Evolutionary conservation across 2,113 vertebrate species (phyloP).

Genomic region (human): GRCh38 chr4:116356001-116356500

Average conservation of each 20-base stretch:
- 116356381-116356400: too few species aligned
- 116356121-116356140: neutral
- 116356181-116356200: neutral
- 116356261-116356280: neutral
- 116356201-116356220: neutral
- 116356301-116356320: neutral
- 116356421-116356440: neutral
- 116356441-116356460: neutral
- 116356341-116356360: neutral
- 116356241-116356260: neutral
- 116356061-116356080: neutral
- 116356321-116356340: neutral
- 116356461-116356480: neutral
- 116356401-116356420: neutral
- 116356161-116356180: neutral
- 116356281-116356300: neutral
- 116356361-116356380: neutral
- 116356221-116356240: too few species aligned
- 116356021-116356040: neutral
- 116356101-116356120: neutral
- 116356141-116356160: neutral
- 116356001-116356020: neutral
- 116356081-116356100: neutral
- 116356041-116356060: neutral
- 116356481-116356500: neutral